phyloP scores from a whole-genome alignment of 2,113 vertebrate genomes.

The Peucedramus taeniatus region DNA sequence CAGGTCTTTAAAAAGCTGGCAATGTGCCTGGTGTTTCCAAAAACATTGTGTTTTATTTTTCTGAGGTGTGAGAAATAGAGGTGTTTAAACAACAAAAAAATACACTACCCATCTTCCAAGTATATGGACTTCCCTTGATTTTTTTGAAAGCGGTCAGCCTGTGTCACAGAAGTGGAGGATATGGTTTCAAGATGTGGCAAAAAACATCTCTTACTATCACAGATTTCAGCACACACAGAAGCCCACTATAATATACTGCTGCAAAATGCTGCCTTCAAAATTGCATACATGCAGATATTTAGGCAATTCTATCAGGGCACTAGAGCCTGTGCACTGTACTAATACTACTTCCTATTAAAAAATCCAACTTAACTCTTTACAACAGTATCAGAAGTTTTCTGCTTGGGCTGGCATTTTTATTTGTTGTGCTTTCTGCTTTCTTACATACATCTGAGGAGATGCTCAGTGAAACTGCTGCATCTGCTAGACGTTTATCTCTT shows the following conservation, averaged over 20 bases:
- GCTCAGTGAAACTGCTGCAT: background rate
- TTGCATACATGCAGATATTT: background rate
- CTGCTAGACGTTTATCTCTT: background rate
- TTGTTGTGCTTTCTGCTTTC: background rate
- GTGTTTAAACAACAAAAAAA: background rate
- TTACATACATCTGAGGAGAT: background rate
- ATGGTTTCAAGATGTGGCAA: background rate
- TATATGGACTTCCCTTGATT: background rate
- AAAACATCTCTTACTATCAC: background rate
- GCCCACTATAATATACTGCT: background rate
- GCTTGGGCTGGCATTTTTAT: background rate
- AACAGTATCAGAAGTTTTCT: background rate
- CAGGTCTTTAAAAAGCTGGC: background rate
- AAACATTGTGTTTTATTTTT: background rate
- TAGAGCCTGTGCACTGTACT: background rate
- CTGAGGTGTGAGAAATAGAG: background rate
- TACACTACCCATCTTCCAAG: background rate
- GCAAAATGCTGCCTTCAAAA: background rate
- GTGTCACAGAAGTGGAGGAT: background rate
- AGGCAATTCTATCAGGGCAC: background rate
- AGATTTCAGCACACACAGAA: background rate
- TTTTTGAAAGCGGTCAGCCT: background rate
- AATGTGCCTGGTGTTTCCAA: background rate
- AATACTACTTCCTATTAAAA: background rate
- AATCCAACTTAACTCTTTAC: background rate